Evolutionary conservation across 2,888 invertebrate genomes (phyloP), one percentile per base, ranked within the genome.

Genomic region (Polyploca ridens): DNA sequence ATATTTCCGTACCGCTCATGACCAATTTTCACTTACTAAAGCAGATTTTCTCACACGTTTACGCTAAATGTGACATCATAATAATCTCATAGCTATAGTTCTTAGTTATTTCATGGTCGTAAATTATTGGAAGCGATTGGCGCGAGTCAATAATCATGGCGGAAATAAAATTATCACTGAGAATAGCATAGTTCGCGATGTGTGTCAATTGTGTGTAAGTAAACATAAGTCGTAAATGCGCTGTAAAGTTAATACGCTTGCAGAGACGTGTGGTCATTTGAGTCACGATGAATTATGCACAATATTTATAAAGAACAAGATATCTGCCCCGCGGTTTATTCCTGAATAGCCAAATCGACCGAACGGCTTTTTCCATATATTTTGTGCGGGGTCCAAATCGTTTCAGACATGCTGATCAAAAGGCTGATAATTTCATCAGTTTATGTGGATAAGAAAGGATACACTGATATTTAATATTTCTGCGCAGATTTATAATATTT

Each of bases 131-230:
- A 19, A 54, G 54, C 10, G 54, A 54, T 19, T 54, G 19, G 54
- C 8, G 54, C 19, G 11, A 54, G 54, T 54, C 54, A 19, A 54
- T 54, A 54, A 54, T n/a, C 54, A 13, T 41, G 41, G 13, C 13
- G 13, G 54, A 19, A 54, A 19, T 54, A 54, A 54, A 54, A 54
- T 54, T 19, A 54, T 54, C 54, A 54, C n/a, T 54, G 54, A 54
- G 54, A 54, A 54, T 54, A n/a, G 19, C 16, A 19, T 10, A n/a
- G 54, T 54, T 54, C 54, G 16, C 49, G 16, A 49, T 54, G 19
- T n/a, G 19, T 19, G 54, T 19, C 54, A 54, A 54, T 54, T 54
- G 54, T 10, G 54, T 54, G 19, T 46, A 44, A 44, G 7, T 7
- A 46, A 14, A 14, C 44, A 44, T n/a, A 46, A 6, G 6, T 54